Conservation (phyloP, 2,113 vertebrate species). For the Paracanthobrama guichenoti region DNA sequence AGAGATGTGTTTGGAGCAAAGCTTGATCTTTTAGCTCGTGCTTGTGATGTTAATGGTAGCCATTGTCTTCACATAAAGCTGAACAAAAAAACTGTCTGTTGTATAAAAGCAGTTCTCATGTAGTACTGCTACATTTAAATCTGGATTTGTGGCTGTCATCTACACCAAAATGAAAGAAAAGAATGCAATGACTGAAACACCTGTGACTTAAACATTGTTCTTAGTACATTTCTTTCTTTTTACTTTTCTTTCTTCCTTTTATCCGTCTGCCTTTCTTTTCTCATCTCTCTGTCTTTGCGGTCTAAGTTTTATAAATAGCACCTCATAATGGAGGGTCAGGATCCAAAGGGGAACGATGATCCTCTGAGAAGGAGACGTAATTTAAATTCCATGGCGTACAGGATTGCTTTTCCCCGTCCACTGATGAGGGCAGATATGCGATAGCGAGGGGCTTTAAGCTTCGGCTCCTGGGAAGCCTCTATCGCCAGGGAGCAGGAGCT, state of each 20-base stretch:
- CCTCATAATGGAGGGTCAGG: constrained; percentile 67
- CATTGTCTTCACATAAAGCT: neutral
- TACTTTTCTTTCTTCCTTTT: neutral
- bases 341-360: constrained; percentile 56
- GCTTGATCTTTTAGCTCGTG: neutral
- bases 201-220: neutral
- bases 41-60: neutral
- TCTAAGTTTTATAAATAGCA: constrained; percentile 71
- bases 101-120: neutral
- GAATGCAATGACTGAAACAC: neutral
- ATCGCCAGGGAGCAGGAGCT: constrained; percentile 55
- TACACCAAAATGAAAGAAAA: neutral
- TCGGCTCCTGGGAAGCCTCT: constrained; percentile 62
- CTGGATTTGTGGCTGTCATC: neutral
- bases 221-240: neutral
- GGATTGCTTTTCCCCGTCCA: constrained; percentile 72
- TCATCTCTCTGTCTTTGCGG: constrained; percentile 7
- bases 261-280: neutral
- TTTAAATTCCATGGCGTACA: constrained; percentile 69
- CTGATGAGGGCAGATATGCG: constrained; percentile 68
- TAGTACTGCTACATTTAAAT: neutral
- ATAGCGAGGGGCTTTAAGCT: constrained; percentile 64
- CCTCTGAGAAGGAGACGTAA: constrained; percentile 68
- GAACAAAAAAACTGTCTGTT: too few species aligned
- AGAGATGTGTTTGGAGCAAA: constrained; percentile 16